These are phyloP conservation scores for Deladenus siricidicola DNA, from an alignment of 2,888 invertebrate species.

Conservation along the genomic window DNA sequence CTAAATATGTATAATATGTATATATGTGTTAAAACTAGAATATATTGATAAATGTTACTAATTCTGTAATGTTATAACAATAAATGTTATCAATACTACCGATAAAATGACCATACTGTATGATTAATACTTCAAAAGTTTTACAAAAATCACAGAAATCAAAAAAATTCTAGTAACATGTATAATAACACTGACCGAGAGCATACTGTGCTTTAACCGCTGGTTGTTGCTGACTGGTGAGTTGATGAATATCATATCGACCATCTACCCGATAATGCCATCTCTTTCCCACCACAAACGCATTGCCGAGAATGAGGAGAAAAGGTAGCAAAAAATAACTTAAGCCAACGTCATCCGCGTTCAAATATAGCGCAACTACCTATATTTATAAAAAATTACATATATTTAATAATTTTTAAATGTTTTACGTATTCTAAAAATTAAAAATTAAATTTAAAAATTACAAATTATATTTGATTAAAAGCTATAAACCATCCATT, in stretches of 20 bases:
- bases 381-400: background rate
- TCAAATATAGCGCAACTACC: constrained; percentile 24
- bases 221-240: constrained; percentile 12
- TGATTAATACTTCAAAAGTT: too few relatives aligned
- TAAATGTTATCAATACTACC: too few relatives aligned
- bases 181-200: constrained; percentile 17
- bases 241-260: constrained; percentile 24
- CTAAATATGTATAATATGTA: too few relatives aligned
- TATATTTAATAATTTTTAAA: background rate
- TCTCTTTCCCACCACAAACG: constrained; percentile 21
- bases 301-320: constrained; percentile 19
- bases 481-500: background rate
- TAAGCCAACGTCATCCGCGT: constrained; percentile 15
- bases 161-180: background rate
- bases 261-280: constrained; percentile 29
- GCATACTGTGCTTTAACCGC: constrained; percentile 20
- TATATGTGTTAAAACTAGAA: too few relatives aligned
- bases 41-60: too few relatives aligned
- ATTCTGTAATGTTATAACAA: too few relatives aligned
- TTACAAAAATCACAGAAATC: constrained; percentile 9
- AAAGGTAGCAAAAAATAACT: constrained; percentile 22
- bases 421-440: background rate
- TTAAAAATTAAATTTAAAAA: background rate
- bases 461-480: background rate
- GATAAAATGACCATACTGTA: too few relatives aligned